Conservation (phyloP, 2,888 invertebrate genomes). For the Blastobasis lacticolella region DNA sequence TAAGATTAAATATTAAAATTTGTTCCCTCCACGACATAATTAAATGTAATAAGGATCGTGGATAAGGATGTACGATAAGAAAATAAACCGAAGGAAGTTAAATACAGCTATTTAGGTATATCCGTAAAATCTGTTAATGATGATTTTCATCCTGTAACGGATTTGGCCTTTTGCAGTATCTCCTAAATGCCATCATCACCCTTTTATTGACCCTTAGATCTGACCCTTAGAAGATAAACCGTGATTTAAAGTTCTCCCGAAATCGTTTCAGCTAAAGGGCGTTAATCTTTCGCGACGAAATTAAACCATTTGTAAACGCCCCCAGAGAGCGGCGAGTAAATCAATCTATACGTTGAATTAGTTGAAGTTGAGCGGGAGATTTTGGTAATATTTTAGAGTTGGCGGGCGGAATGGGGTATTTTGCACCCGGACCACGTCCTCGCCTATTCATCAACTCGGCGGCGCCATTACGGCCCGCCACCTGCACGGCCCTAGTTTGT, state of each 20-base stretch:
- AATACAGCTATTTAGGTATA: too few species aligned
- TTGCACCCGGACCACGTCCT: conserved; percentile 58
- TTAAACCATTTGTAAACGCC: conserved; percentile 61
- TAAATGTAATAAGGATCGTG: too few species aligned
- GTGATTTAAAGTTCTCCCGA: background rate
- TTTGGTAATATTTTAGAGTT: conserved; percentile 61
- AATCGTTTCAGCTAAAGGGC: conserved; percentile 10
- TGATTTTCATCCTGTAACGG: too few species aligned
- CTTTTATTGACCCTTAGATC: too few species aligned
- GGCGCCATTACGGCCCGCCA: conserved; percentile 61
- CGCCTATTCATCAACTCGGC: conserved; percentile 65
- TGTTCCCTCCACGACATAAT: too few species aligned
- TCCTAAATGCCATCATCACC: too few species aligned
- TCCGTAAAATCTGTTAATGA: too few species aligned
- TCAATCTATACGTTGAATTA: conserved; percentile 68
- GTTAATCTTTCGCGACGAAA: conserved; percentile 46
- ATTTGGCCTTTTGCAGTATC: too few species aligned
- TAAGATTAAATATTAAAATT: too few species aligned
- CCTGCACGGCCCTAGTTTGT: conserved; percentile 60
- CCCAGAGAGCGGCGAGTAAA: conserved; percentile 39
- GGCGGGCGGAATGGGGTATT: conserved; percentile 47
- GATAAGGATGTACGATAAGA: too few species aligned
- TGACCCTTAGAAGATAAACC: background rate
- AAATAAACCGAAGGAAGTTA: too few species aligned
- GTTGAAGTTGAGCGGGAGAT: conserved; percentile 62